These are phyloP conservation scores for Labeo catla DNA, from an alignment of 2,113 vertebrate species.

Conservation along the genomic window DNA sequence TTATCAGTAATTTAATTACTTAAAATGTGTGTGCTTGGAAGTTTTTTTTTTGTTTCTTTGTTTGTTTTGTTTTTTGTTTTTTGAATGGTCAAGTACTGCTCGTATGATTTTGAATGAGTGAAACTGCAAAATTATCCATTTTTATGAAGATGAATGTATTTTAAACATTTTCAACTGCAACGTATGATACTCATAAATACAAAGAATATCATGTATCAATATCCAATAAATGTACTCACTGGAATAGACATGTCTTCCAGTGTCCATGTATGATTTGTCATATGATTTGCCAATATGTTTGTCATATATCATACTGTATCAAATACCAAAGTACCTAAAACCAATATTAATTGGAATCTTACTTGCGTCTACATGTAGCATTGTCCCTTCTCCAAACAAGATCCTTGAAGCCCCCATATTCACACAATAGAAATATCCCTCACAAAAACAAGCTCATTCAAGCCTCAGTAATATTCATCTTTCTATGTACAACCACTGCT, in stretches of 20 bases:
- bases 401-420: background rate
- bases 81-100: background rate
- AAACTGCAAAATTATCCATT: background rate
- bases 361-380: conserved; percentile 50
- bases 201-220: background rate
- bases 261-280: background rate
- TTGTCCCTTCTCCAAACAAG: conserved; percentile 53
- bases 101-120: too few species aligned
- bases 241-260: too few species aligned
- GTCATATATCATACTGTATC: conserved; percentile 8
- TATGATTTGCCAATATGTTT: background rate
- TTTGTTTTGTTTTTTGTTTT: too few species aligned
- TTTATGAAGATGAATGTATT: too few species aligned
- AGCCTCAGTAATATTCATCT: background rate
- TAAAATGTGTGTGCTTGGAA: background rate
- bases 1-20: too few species aligned
- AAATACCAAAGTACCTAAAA: background rate
- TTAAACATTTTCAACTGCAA: too few species aligned
- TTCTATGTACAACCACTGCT: background rate
- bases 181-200: background rate
- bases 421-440: conserved; percentile 47
- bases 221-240: too few species aligned
- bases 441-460: conserved; percentile 29
- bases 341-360: conserved; percentile 8
- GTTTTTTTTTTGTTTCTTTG: too few species aligned